Percentiles rank a stretch among this genome's conserved stretches.
These are phyloP conservation scores for Furcifer pardalis DNA, from an alignment of 2,797 vertebrate genomes.

Conservation along the genomic window DNA sequence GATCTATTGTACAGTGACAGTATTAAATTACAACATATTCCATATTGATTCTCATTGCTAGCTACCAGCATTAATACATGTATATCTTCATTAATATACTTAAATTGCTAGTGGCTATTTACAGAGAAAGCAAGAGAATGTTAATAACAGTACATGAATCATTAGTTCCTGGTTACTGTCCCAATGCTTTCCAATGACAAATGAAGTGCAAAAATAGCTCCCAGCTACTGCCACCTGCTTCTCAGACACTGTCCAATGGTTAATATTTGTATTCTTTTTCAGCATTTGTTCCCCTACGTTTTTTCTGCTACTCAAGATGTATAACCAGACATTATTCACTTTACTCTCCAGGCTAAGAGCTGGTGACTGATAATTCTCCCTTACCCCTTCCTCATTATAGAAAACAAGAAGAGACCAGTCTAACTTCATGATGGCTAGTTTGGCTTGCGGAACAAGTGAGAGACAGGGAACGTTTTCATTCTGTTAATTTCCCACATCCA, in stretches of 20 bases:
- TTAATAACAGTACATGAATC: constrained; percentile 65
- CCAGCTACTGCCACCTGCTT: constrained; percentile 79
- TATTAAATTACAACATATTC: constrained; percentile 38
- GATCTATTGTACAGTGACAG: constrained; percentile 26
- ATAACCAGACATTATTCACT: constrained; percentile 65
- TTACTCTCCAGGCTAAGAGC: constrained; percentile 50
- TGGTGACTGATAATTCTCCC: constrained; percentile 39
- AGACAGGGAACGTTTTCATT: background rate
- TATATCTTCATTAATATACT: constrained; percentile 75
- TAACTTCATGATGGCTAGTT: background rate
- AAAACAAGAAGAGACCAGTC: constrained; percentile 28
- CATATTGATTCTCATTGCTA: constrained; percentile 55
- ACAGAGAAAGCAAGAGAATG: constrained; percentile 68
- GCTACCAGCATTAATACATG: constrained; percentile 56
- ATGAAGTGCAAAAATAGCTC: constrained; percentile 78
- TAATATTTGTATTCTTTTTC: constrained; percentile 76
- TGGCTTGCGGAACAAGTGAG: background rate
- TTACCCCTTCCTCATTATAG: constrained; percentile 44
- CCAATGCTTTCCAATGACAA: constrained; percentile 69
- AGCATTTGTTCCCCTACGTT: constrained; percentile 76
- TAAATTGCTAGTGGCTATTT: constrained; percentile 70
- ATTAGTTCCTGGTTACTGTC: constrained; percentile 76
- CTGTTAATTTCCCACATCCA: background rate
- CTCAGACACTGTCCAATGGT: constrained; percentile 65
- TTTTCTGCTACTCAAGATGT: constrained; percentile 58